A percentile compares a stretch with the other conserved stretches of the same genome.
Conservation (phyloP, 2,797 vertebrate species). For the Bryconaethiops microstoma region DNA sequence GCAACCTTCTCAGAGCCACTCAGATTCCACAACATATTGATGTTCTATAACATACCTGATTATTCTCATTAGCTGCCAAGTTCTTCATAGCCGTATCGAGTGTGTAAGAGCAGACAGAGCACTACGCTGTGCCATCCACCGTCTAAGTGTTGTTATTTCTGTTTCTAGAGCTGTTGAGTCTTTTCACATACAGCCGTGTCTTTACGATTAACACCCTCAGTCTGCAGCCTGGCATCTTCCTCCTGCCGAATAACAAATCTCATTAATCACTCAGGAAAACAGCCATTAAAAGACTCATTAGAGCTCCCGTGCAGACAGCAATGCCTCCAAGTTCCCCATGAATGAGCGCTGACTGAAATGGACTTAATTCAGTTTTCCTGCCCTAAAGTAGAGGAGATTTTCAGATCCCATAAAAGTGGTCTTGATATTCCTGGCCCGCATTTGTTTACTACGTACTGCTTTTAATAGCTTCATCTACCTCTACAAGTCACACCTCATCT, state of each 20-base stretch:
- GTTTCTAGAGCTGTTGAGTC: not conserved
- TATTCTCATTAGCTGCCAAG: not conserved
- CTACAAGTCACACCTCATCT: not conserved
- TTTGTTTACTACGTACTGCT: not conserved
- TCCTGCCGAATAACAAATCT: constrained; percentile 22
- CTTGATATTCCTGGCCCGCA: not conserved
- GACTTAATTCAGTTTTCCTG: not conserved
- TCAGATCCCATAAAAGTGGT: not conserved
- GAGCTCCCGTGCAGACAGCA: not conserved
- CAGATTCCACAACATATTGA: not conserved
- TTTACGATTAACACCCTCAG: constrained; percentile 25
- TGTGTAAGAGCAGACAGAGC: not conserved
- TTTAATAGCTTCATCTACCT: not conserved
- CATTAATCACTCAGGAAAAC: constrained; percentile 20
- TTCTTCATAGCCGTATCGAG: not conserved
- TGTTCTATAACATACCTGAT: not conserved
- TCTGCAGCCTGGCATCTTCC: constrained; percentile 24
- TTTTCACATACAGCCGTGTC: not conserved
- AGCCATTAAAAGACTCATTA: constrained; percentile 18
- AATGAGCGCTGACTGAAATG: not conserved
- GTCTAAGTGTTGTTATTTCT: not conserved
- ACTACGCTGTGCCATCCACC: not conserved
- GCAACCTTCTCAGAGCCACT: not conserved
- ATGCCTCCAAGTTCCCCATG: not conserved
- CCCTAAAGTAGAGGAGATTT: not conserved